Evolutionary conservation across 2,113 vertebrate genomes (phyloP), one percentile per base, ranked within the genome.

Genomic region (Embiotoca jacksoni): DNA sequence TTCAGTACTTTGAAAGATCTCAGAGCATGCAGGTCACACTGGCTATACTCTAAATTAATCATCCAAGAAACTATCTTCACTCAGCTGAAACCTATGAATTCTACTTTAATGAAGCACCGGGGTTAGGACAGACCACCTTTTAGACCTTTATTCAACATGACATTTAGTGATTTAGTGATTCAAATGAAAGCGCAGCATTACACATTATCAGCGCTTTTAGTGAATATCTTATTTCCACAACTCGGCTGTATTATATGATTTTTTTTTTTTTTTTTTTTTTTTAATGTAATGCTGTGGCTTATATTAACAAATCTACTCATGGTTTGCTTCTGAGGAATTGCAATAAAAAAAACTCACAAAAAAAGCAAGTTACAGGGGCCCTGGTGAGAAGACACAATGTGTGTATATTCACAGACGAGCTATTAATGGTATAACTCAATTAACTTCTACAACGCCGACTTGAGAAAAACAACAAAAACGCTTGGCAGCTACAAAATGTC

Each of bases 401-500:
- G 31, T 16, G 15, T 57, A 6, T 16, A 44, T 85, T 73, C 68
- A 72, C 61, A 73, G 54, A 82, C 61, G 7, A 66, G 7, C 54
- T 10, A 0, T 2, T 83, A 76, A 80, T 74, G 47, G 50, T 30
- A 10, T 53, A 85, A 52, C 72, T 74, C 72, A 35, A 80, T 75
- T 78, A 80, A 82, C 59, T 81, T 36, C 41, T 52, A 6, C 47
- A 35, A 50, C 44, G 58, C 62, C 33, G 13, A 82, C 55, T 44
- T 55, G 52, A 70, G 72, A 5, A 53, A 73, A 83, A 82, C 32
- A 76, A 80, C 41, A 49, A 49, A 78, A 86, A 73, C 62, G 61
- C 55, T 86, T 75, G 74, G 33, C 70, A 65, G 58, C 37, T 23
- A 47, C 50, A 78, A 91, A 93, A 90, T 93, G 89, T 92, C 92